phyloP scores from a whole-genome alignment of 2,113 vertebrate genomes.

The Alouatta palliata region DNA sequence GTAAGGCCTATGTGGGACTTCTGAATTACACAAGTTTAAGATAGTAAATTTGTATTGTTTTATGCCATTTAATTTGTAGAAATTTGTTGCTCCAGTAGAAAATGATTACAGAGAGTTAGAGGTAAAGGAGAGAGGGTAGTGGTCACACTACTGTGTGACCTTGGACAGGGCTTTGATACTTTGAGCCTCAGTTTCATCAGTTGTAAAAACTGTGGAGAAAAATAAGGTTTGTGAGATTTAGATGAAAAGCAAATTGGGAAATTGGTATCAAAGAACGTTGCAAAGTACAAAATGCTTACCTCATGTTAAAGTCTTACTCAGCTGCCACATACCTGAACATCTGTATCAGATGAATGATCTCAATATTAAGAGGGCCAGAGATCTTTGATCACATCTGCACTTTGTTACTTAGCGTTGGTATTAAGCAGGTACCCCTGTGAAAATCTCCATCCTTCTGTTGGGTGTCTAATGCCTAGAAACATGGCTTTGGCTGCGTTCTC shows the following conservation, averaged over 20 bases:
- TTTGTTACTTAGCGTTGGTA: background rate
- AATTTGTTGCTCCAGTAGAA: background rate
- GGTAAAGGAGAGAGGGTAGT: background rate
- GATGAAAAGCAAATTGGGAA: background rate
- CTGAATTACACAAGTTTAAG: background rate
- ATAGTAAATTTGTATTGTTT: background rate
- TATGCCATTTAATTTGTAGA: background rate
- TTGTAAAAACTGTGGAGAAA: background rate
- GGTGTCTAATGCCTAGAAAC: background rate
- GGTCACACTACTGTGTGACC: background rate
- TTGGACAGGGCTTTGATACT: background rate
- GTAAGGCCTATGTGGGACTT: background rate
- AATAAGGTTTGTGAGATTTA: background rate
- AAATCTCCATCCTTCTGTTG: background rate
- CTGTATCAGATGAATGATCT: background rate
- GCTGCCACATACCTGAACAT: background rate
- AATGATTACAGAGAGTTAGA: background rate
- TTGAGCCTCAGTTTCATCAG: background rate
- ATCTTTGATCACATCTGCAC: background rate
- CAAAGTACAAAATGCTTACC: background rate
- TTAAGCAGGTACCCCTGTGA: background rate
- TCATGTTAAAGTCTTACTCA: background rate
- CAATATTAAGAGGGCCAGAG: background rate
- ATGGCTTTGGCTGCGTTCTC: background rate
- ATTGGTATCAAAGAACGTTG: background rate